A percentile compares a stretch with the other conserved stretches of the same genome.
phyloP scores from a whole-genome alignment of 2,113 vertebrate species.

The Solenodon paradoxus region DNA sequence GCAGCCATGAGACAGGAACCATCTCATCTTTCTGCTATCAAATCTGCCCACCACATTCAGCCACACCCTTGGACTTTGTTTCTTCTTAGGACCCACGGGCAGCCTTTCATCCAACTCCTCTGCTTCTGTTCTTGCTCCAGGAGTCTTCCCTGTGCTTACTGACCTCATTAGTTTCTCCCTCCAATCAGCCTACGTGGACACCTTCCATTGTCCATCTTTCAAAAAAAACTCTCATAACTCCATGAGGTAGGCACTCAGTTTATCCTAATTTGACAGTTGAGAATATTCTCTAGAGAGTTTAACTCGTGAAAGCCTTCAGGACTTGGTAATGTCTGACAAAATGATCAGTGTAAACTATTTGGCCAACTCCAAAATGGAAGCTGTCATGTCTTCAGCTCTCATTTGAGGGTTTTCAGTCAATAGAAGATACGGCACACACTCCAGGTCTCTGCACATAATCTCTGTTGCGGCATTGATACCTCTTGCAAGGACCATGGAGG shows the following conservation, averaged over 20 bases:
- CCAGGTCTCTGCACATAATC: background rate
- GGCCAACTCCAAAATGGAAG: background rate
- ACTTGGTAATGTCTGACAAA: background rate
- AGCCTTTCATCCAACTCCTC: background rate
- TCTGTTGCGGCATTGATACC: background rate
- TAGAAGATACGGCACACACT: background rate
- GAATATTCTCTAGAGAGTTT: background rate
- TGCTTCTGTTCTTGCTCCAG: background rate
- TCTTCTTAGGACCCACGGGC: too few species aligned
- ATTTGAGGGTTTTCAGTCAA: background rate
- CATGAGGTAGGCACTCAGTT: background rate
- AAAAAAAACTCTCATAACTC: background rate
- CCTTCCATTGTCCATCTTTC: background rate
- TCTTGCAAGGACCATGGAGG: background rate
- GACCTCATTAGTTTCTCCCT: background rate
- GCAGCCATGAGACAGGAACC: too few species aligned
- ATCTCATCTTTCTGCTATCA: background rate
- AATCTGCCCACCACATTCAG: too few species aligned
- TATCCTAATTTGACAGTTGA: conserved; percentile 1
- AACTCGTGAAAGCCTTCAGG: background rate
- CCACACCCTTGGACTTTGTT: too few species aligned
- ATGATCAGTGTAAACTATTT: background rate
- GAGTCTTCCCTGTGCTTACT: background rate
- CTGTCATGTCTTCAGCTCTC: background rate
- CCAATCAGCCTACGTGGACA: background rate